Conservation (phyloP, 2,888 invertebrate species). For the Caenorhabditis parvicauda region DNA sequence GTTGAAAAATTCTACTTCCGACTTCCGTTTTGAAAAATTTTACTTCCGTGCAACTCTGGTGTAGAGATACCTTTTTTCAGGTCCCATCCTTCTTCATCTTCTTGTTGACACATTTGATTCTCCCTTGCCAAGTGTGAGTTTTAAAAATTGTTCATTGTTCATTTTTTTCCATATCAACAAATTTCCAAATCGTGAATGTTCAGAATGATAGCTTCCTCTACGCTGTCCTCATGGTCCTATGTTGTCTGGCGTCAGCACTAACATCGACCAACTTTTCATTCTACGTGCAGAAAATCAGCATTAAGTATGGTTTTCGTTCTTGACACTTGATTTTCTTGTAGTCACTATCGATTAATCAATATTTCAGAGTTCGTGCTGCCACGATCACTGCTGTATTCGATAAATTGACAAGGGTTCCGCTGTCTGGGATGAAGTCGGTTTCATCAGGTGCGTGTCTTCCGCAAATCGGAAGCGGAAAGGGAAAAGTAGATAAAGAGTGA, state of each 20-base stretch:
- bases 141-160: constrained; percentile 7
- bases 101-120: constrained; percentile 79
- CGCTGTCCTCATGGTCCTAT: constrained; percentile 72
- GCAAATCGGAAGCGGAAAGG: background rate
- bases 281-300: constrained; percentile 72
- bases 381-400: constrained; percentile 80
- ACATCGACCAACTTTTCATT: constrained; percentile 86
- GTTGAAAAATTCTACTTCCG: too few species aligned
- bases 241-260: constrained; percentile 75
- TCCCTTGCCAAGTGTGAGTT: constrained; percentile 70
- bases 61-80: too few species aligned
- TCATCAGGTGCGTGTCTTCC: constrained; percentile 10
- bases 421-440: constrained; percentile 14
- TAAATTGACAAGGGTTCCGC: constrained; percentile 48
- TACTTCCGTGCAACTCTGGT: too few species aligned
- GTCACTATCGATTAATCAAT: background rate
- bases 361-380: constrained; percentile 75
- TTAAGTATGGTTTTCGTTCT: constrained; percentile 6
- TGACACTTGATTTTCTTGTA: background rate
- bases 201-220: constrained; percentile 64
- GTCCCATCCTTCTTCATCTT: constrained; percentile 81
- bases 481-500: too few species aligned
- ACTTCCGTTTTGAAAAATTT: too few species aligned
- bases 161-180: too few species aligned
- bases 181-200: constrained; percentile 8